Percentiles rank a stretch among this genome's conserved stretches.
Evolutionary conservation across 2,113 vertebrate species (phyloP).

Genomic region (Takifugu flavidus): DNA sequence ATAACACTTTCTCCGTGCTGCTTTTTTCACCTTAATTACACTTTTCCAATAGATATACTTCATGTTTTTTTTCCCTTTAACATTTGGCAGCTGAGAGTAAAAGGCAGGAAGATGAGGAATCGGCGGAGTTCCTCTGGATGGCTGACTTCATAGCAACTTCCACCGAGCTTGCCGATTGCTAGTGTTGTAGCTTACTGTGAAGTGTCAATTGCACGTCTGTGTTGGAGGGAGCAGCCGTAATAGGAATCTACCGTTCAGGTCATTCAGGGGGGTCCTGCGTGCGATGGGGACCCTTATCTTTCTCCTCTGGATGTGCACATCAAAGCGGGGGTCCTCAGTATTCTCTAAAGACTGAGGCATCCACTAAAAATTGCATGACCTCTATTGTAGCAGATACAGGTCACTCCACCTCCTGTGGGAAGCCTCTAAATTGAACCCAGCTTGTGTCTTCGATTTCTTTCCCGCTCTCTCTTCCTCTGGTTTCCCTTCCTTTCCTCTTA

Average conservation of each 20-base stretch:
- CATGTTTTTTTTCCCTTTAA: conserved; percentile 1
- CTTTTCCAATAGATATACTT: conserved; percentile 34
- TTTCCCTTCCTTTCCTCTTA: conserved; percentile 58
- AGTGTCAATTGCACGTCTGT: conserved; percentile 56
- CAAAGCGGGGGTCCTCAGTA: conserved; percentile 65
- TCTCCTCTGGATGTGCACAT: conserved; percentile 66
- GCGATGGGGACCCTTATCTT: conserved; percentile 68
- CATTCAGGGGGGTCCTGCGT: conserved; percentile 58
- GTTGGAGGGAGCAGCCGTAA: conserved; percentile 64
- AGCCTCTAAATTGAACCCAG: conserved; percentile 79
- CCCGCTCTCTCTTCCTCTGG: conserved; percentile 59
- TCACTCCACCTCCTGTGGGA: conserved; percentile 77
- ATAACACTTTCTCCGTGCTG: conserved; percentile 29
- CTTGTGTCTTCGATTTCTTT: conserved; percentile 76
- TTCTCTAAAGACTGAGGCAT: conserved; percentile 67
- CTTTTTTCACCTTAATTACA: conserved; percentile 35
- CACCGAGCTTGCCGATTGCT: conserved; percentile 64
- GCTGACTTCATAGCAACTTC: conserved; percentile 60
- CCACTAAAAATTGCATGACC: conserved; percentile 76
- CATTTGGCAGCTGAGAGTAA: conserved; percentile 30
- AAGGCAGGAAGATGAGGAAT: conserved; percentile 38
- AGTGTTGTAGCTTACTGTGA: conserved; percentile 60
- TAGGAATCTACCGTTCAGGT: conserved; percentile 71
- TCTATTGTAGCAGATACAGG: conserved; percentile 76
- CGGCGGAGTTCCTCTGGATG: conserved; percentile 54